phyloP scores from a whole-genome alignment of 2,113 vertebrate species.

The Hippopotamus amphibius region DNA sequence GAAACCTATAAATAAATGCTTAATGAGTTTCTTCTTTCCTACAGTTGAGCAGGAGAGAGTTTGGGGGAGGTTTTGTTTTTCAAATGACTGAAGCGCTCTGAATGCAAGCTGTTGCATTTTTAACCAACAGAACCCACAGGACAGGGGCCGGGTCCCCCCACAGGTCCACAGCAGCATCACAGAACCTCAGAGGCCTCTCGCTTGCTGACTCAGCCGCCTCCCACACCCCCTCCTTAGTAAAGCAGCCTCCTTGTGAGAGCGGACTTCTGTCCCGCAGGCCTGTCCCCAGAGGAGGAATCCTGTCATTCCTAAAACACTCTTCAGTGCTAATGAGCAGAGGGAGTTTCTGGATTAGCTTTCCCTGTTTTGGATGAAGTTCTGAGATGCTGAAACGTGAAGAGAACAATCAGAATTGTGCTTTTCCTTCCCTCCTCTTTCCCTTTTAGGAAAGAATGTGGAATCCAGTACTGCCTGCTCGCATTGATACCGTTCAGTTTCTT shows the following conservation, averaged over 20 bases:
- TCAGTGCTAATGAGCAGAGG: neutral
- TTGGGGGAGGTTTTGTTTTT: neutral
- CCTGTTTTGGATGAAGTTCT: slow-evolving; percentile 1
- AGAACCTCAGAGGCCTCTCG: slow-evolving; percentile 2
- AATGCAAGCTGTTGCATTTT: neutral
- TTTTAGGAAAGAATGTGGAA: neutral
- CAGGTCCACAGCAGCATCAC: neutral
- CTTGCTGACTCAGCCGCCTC: slow-evolving; percentile 5
- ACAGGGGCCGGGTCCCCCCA: neutral
- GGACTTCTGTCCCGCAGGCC: neutral
- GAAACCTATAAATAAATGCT: neutral
- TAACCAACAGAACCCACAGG: slow-evolving; percentile 40
- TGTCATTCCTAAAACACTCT: neutral
- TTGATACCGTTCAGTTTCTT: neutral
- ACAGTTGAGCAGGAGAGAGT: neutral
- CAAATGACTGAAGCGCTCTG: slow-evolving; percentile 29
- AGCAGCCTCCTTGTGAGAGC: neutral
- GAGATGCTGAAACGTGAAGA: slow-evolving; percentile 7
- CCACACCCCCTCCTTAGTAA: neutral
- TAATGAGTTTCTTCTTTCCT: slow-evolving; percentile 34
- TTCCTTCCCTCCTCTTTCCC: neutral
- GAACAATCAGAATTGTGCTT: neutral
- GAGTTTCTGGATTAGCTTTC: neutral
- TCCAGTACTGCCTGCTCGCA: neutral
- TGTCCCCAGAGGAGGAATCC: neutral